These are phyloP conservation scores for Notodonta ziczac DNA, from an alignment of 2,888 invertebrate species.

Conservation along the genomic window DNA sequence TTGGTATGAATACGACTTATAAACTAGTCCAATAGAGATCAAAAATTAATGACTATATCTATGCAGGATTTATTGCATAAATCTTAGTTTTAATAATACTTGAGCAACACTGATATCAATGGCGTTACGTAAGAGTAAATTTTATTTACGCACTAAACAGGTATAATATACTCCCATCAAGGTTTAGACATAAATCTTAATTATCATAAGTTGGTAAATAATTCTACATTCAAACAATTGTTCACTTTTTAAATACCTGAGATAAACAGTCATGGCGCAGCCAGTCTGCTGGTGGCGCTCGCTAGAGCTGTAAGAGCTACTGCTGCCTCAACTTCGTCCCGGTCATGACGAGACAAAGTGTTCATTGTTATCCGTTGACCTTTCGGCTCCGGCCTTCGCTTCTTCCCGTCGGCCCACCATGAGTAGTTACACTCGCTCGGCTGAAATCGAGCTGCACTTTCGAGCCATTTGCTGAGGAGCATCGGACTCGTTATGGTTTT, in stretches of 20 bases:
- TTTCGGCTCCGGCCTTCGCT: slow-evolving; percentile 61
- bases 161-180: slow-evolving; percentile 30
- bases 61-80: slow-evolving; percentile 43
- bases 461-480: slow-evolving; percentile 89
- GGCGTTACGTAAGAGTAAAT: slow-evolving; percentile 38
- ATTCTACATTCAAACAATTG: not conserved
- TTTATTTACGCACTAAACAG: slow-evolving; percentile 37
- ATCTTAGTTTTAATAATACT: slow-evolving; percentile 58
- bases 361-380: slow-evolving; percentile 56
- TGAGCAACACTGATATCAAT: slow-evolving; percentile 56
- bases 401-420: slow-evolving; percentile 83
- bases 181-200: slow-evolving; percentile 35
- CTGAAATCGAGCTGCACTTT: slow-evolving; percentile 89
- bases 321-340: slow-evolving; percentile 91
- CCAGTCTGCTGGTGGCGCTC: slow-evolving; percentile 65
- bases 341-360: slow-evolving; percentile 79
- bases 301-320: slow-evolving; percentile 89
- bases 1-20: slow-evolving; percentile 63
- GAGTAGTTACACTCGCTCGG: slow-evolving; percentile 89
- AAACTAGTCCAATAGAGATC: slow-evolving; percentile 73
- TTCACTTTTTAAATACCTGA: not conserved
- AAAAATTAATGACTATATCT: slow-evolving; percentile 55
- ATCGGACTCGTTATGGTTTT: slow-evolving; percentile 81
- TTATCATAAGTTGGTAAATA: slow-evolving; percentile 29
- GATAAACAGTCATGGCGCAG: slow-evolving; percentile 48